Percentiles rank a stretch among this genome's conserved stretches.
phyloP scores from a whole-genome alignment of 2,888 invertebrate genomes.

The Oscheius myriophilus region DNA sequence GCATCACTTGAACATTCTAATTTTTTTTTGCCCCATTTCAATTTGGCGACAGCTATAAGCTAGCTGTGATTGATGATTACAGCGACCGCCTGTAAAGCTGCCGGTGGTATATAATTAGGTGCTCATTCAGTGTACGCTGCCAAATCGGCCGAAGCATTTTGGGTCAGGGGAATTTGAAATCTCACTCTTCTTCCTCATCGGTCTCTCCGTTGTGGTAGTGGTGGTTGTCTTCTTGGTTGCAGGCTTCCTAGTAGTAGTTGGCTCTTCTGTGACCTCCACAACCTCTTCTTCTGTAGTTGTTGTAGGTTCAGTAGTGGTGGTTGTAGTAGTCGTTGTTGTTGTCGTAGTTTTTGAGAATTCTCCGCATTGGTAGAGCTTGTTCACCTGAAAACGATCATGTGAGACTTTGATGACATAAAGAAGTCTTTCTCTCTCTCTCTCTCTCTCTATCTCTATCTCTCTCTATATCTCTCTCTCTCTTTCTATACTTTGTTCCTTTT shows the following conservation, averaged over 20 bases:
- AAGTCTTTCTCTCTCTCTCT: background rate
- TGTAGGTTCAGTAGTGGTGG: conserved; percentile 34
- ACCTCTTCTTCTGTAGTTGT: conserved; percentile 25
- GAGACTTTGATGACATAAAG: no score
- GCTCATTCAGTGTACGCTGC: no score
- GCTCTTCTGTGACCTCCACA: conserved; percentile 24
- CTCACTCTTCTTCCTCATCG: conserved; percentile 46
- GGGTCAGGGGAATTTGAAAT: no score
- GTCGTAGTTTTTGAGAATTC: conserved; percentile 48
- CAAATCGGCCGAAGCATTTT: no score
- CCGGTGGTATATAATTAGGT: no score
- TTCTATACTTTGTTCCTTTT: background rate
- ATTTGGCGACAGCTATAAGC: no score
- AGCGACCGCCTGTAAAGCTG: no score
- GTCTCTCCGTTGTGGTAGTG: conserved; percentile 32
- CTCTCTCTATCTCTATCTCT: background rate
- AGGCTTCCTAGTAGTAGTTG: conserved; percentile 21
- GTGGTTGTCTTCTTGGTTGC: conserved; percentile 42
- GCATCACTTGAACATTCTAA: no score
- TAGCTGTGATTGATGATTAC: no score
- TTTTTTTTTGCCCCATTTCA: no score
- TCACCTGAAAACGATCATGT: conserved; percentile 46
- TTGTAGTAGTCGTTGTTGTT: conserved; percentile 45
- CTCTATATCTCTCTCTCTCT: background rate
- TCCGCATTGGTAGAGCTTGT: conserved; percentile 71